phyloP scores from a whole-genome alignment of 2,797 vertebrate genomes.

The Pangasius macronema region DNA sequence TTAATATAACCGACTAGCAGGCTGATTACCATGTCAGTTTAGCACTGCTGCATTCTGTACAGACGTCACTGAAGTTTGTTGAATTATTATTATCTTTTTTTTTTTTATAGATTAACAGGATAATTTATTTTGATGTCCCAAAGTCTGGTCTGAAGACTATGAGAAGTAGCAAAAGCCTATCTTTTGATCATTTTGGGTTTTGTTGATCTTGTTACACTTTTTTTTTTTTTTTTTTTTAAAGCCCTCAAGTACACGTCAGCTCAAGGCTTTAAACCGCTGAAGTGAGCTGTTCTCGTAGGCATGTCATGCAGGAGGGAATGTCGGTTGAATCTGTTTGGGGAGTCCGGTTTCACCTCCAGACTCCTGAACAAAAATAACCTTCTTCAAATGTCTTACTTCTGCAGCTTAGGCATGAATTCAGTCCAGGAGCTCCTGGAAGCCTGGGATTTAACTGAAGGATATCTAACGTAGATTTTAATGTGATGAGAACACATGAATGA shows the following conservation, averaged over 20 bases:
- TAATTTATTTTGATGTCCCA: slow-evolving; percentile 4
- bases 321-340: background rate
- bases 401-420: background rate
- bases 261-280: background rate
- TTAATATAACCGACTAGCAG: background rate
- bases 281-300: background rate
- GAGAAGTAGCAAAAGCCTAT: background rate
- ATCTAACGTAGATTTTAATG: background rate
- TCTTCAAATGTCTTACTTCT: background rate
- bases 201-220: background rate
- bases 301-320: background rate
- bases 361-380: background rate
- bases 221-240: background rate
- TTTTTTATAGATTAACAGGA: background rate
- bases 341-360: background rate
- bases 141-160: background rate
- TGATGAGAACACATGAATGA: background rate
- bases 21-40: background rate
- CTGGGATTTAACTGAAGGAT: background rate
- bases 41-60: background rate
- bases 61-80: background rate
- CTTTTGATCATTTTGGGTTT: background rate
- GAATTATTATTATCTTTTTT: background rate
- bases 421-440: background rate
- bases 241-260: background rate